phyloP scores from a whole-genome alignment of 2,888 invertebrate genomes.

The Xanthorhoe spadicearia region DNA sequence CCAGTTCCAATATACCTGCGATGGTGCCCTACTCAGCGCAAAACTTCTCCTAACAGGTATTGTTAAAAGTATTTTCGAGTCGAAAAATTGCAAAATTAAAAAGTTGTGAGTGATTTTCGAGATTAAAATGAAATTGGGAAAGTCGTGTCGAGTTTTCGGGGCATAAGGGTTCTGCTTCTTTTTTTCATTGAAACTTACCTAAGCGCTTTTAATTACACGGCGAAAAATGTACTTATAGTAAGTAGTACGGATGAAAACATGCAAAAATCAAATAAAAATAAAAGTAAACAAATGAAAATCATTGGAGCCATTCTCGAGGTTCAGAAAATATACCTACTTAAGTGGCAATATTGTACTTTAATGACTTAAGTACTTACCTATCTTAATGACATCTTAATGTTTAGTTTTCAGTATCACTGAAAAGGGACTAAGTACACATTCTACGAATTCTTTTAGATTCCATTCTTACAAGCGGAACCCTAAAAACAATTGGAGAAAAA shows the following conservation, averaged over 20 bases:
- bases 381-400: too few relatives aligned
- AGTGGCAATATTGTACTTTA: too few relatives aligned
- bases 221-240: too few relatives aligned
- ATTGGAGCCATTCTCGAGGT: too few relatives aligned
- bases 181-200: neutral
- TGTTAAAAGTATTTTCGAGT: constrained; percentile 20
- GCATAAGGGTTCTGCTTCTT: neutral
- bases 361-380: too few relatives aligned
- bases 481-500: constrained; percentile 3
- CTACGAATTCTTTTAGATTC: neutral
- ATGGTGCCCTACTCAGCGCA: constrained; percentile 64
- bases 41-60: constrained; percentile 64
- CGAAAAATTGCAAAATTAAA: constrained; percentile 23
- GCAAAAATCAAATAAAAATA: too few relatives aligned
- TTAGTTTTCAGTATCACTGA: too few relatives aligned
- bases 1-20: constrained; percentile 73
- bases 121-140: constrained; percentile 4
- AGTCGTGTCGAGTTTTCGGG: neutral
- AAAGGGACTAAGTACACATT: too few relatives aligned
- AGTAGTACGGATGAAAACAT: too few relatives aligned
- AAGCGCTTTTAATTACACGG: too few relatives aligned
- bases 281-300: too few relatives aligned
- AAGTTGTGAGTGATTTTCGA: constrained; percentile 20
- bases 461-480: neutral
- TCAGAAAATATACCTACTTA: too few relatives aligned